These are phyloP conservation scores for Barnardius zonarius DNA, from an alignment of 2,113 vertebrate species.

Conservation along the genomic window DNA sequence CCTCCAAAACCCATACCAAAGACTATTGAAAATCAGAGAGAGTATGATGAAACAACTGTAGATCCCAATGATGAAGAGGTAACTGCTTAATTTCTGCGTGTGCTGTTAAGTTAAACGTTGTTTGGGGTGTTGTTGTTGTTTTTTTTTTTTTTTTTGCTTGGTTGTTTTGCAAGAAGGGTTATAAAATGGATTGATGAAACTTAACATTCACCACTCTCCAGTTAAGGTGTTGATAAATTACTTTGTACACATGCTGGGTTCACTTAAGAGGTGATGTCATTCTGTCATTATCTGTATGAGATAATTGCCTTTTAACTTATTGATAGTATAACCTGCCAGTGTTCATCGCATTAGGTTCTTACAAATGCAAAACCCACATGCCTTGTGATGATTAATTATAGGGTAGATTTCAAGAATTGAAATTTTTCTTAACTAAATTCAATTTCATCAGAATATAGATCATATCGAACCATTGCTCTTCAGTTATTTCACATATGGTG, in stretches of 20 bases:
- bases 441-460: background rate
- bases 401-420: background rate
- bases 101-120: background rate
- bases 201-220: background rate
- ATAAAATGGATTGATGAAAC: background rate
- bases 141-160: background rate
- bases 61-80: constrained; percentile 97
- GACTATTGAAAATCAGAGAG: constrained; percentile 96
- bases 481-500: background rate
- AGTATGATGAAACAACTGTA: constrained; percentile 93
- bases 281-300: background rate
- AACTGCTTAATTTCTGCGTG: background rate
- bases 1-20: constrained; percentile 94
- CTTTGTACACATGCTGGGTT: background rate
- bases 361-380: fast-evolving
- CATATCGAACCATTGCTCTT: background rate
- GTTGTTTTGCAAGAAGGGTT: background rate
- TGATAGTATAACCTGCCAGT: background rate
- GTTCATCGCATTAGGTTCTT: background rate
- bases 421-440: background rate
- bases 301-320: background rate
- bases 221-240: background rate
- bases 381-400: background rate
- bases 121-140: background rate
- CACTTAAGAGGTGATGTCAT: background rate